Evolutionary conservation across 2,888 invertebrate genomes (phyloP).

Genomic region (Caenorhabditis wallacei): DNA sequence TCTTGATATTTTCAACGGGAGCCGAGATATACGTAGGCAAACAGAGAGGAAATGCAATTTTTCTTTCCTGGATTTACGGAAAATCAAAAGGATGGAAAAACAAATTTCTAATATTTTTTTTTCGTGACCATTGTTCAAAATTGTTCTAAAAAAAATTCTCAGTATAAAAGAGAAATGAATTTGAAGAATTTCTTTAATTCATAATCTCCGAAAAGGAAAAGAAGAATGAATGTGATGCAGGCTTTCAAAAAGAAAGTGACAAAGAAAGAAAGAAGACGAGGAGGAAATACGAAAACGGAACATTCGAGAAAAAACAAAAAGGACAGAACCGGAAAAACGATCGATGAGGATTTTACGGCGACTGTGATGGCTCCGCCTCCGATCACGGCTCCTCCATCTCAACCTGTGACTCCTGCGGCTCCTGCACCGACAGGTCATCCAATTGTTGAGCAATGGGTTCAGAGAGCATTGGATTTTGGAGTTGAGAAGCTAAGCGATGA

Average conservation of each 20-base stretch:
- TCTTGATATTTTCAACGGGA: too few species aligned
- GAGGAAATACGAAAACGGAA: constrained; percentile 40
- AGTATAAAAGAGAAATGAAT: too few species aligned
- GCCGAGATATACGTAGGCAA: too few species aligned
- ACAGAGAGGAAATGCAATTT: too few species aligned
- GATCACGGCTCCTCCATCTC: too few species aligned
- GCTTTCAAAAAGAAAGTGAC: constrained; percentile 21
- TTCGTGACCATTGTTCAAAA: too few species aligned
- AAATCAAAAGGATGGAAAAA: too few species aligned
- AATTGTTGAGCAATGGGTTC: constrained; percentile 53
- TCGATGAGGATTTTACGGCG: constrained; percentile 8
- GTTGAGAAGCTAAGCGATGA: constrained; percentile 70
- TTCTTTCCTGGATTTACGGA: too few species aligned
- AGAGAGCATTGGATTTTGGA: constrained; percentile 71
- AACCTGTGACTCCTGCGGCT: not conserved
- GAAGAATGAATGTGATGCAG: constrained; percentile 10
- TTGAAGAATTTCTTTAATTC: too few species aligned
- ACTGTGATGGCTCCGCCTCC: constrained; percentile 11
- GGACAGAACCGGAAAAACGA: constrained; percentile 41
- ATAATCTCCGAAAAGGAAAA: not conserved
- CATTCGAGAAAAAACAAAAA: constrained; percentile 18
- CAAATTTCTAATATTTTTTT: too few species aligned
- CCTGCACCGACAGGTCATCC: constrained; percentile 27
- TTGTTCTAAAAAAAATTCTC: too few species aligned
- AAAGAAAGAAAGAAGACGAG: constrained; percentile 25